These are phyloP conservation scores for Tachuris rubrigastra DNA, from an alignment of 2,113 vertebrate species.

Conservation along the genomic window DNA sequence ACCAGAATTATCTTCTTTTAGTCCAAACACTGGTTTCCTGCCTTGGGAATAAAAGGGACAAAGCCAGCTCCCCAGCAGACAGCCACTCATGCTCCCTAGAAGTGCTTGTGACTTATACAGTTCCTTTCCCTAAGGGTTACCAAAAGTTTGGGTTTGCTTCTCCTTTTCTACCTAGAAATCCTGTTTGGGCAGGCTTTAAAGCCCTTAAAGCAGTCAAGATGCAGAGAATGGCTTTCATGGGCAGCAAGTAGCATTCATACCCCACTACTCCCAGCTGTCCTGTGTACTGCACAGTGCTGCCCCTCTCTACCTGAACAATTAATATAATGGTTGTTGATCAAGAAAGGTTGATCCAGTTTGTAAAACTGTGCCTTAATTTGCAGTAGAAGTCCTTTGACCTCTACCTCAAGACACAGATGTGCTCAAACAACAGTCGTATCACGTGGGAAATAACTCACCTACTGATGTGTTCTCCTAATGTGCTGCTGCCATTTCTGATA, in stretches of 20 bases:
- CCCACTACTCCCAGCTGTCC: not conserved
- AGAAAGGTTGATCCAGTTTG: not conserved
- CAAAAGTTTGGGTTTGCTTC: not conserved
- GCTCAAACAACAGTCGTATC: not conserved
- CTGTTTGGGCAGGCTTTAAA: not conserved
- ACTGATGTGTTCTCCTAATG: not conserved
- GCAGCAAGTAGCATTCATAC: not conserved
- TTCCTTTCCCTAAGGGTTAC: not conserved
- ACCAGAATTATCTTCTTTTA: not conserved
- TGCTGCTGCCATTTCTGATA: not conserved
- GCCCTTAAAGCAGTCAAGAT: not conserved
- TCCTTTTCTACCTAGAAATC: not conserved
- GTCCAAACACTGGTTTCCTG: not conserved
- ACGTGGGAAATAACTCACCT: not conserved
- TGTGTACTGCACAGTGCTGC: fast-evolving
- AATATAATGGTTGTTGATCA: not conserved
- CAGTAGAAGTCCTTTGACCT: not conserved
- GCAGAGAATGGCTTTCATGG: not conserved
- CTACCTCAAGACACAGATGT: not conserved
- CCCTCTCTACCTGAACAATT: not conserved
- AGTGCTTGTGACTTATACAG: not conserved
- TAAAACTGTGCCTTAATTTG: not conserved
- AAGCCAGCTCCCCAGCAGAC: not conserved
- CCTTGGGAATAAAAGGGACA: not conserved
- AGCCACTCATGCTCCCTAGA: not conserved